Base-by-base conservation (phyloP, 92 coral and sea anemone species). In the Porites lobata region DNA sequence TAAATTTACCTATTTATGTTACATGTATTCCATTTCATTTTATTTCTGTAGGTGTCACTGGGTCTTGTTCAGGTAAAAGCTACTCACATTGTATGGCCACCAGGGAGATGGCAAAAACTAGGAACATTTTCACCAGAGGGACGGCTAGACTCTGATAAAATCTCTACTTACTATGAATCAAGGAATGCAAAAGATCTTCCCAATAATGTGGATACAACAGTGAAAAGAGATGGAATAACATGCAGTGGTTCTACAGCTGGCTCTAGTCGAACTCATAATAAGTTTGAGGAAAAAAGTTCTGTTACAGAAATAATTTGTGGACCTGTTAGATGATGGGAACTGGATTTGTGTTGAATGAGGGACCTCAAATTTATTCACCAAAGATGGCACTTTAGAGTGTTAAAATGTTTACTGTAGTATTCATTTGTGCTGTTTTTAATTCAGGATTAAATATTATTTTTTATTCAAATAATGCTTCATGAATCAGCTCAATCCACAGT, bases 1-100 rank as follows among this genome's bases (percentile, higher is more conserved):
- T 54, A 13, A 54, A 54, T 54, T 54, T 54, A 1, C 9, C 11
- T 54, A 8, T 54, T 54, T 54, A 54, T 54, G 9, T 54, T 8
- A 9, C 58, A 24, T 24, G 26, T 24, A 32, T 32, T 32, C 38
- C 38, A 32, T 32, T 32, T 32, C 43, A 32, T 13, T 24, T 22
- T 7, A 67, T 67, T 15, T 2, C 24, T 67, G 43, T n/a, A 82
- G 86, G 86, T 82, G 9, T 51, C 86, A 0, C 5, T 69, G 10
- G 86, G 86, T n/a, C 65, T 82, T 29, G 58, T 82, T 15, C 77
- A 82, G 53, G 86, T 78, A 7, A 82, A 82, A 57, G 86, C 86
- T 57, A 82, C 78, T 29, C 69, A 38, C 65, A 59, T 82, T 58
- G 86, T 82, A 7, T 82, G 86, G 86, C 86, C 86, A 29, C 86